Conservation (phyloP, 30 jellyfish, hydroid and myxozoan species). For the Rhopilema esculentum region DNA sequence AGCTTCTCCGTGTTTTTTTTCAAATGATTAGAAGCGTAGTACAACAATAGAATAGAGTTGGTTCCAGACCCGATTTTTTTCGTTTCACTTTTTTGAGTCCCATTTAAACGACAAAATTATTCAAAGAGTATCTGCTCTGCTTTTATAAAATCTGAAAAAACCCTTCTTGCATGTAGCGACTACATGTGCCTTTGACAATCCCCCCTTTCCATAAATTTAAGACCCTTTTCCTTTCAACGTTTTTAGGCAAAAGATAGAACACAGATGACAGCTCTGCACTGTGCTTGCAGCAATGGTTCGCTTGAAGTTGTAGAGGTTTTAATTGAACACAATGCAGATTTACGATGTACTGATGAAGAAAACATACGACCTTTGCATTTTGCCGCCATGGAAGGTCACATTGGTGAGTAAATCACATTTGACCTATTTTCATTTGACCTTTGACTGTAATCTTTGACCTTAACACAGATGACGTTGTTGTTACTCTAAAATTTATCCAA, state of each 20-base stretch:
- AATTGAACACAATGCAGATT: constrained; percentile 77
- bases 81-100: too few relatives aligned
- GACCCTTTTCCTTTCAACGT: neutral
- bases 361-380: constrained; percentile 96
- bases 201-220: neutral
- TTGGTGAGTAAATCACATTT: constrained; percentile 64
- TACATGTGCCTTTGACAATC: too few relatives aligned
- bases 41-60: too few relatives aligned
- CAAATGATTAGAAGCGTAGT: too few relatives aligned
- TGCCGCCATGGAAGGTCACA: constrained; percentile 99
- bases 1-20: too few relatives aligned
- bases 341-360: constrained; percentile 93
- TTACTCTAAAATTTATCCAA: too few relatives aligned
- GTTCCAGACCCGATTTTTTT: too few relatives aligned
- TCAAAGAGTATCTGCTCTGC: too few relatives aligned
- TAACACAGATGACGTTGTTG: too few relatives aligned
- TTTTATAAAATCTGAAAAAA: too few relatives aligned
- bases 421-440: neutral
- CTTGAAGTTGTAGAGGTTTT: constrained; percentile 65
- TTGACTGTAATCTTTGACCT: neutral
- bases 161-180: too few relatives aligned
- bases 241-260: constrained; percentile 89
- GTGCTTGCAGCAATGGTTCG: constrained; percentile 92
- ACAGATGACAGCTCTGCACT: constrained; percentile 94
- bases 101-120: too few relatives aligned